phyloP scores from a whole-genome alignment of 53 echinoderm and acorn worm genomes.

The Glandiceps talaboti region DNA sequence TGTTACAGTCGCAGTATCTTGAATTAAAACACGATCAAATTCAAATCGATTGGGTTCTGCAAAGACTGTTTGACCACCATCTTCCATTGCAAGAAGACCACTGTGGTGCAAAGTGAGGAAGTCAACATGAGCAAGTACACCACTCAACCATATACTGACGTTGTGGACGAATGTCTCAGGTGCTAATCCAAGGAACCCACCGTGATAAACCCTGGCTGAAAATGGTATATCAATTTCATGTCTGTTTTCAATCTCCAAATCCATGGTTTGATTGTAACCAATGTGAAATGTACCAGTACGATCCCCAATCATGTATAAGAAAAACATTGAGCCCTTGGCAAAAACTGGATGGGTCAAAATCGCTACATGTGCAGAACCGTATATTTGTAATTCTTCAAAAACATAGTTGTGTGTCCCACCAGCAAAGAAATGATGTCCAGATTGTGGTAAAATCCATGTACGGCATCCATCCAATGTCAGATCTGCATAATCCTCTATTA shows the following conservation, averaged over 20 bases:
- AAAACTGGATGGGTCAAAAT: slow-evolving; percentile 61
- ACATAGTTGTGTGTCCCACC: slow-evolving; percentile 54
- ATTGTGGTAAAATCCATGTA: slow-evolving; percentile 76
- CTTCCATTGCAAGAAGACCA: slow-evolving; percentile 71
- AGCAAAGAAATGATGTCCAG: slow-evolving; percentile 74
- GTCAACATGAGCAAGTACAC: slow-evolving; percentile 51
- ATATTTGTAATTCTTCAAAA: slow-evolving; percentile 86
- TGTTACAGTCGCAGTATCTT: slow-evolving; percentile 41
- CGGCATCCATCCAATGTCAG: slow-evolving; percentile 57
- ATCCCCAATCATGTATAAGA: slow-evolving; percentile 89
- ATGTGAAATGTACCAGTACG: slow-evolving; percentile 72
- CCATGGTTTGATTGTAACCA: slow-evolving; percentile 46
- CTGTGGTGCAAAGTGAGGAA: slow-evolving; percentile 49
- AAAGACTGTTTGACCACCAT: slow-evolving; percentile 55
- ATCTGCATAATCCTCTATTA: slow-evolving; percentile 36
- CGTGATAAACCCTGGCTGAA: slow-evolving; percentile 62
- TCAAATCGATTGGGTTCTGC: slow-evolving; percentile 43
- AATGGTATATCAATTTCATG: slow-evolving; percentile 85
- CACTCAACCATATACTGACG: slow-evolving; percentile 79
- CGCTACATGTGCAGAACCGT: slow-evolving; percentile 65
- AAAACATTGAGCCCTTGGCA: slow-evolving; percentile 44
- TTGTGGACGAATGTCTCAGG: slow-evolving; percentile 69
- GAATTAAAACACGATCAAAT: slow-evolving; percentile 49
- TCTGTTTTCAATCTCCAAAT: slow-evolving; percentile 32
- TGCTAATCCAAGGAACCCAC: slow-evolving; percentile 71